Evolutionary conservation across 2,888 invertebrate species (phyloP).

Genomic region (Ennomos fuscantarius): DNA sequence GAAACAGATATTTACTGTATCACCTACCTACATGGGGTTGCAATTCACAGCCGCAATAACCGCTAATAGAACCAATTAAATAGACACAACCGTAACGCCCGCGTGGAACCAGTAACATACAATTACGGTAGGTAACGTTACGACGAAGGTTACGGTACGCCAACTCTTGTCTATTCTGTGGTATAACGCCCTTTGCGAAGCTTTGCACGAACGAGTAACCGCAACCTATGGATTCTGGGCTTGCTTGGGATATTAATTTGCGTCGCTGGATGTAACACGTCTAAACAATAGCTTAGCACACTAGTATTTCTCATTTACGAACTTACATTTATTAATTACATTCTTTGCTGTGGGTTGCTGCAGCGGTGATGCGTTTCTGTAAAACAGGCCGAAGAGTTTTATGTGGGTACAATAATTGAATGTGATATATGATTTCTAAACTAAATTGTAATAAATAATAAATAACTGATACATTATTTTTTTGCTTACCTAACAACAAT

Average conservation of each 20-base stretch:
- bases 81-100: slow-evolving; percentile 19
- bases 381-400: too few species aligned
- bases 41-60: slow-evolving; percentile 20
- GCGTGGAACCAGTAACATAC: slow-evolving; percentile 22
- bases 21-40: slow-evolving; percentile 1
- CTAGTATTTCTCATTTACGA: too few species aligned
- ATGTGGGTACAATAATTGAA: too few species aligned
- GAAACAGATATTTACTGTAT: slow-evolving; percentile 9
- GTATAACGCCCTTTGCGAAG: slow-evolving; percentile 22
- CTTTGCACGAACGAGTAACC: slow-evolving; percentile 28
- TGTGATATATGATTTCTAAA: too few species aligned
- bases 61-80: slow-evolving; percentile 30
- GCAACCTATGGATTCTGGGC: slow-evolving; percentile 24
- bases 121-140: slow-evolving; percentile 18
- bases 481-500: too few species aligned
- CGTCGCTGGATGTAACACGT: slow-evolving; percentile 16
- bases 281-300: background rate
- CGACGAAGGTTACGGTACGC: slow-evolving; percentile 16
- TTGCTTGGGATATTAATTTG: slow-evolving; percentile 30
- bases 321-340: too few species aligned
- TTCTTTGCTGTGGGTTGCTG: too few species aligned
- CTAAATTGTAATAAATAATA: too few species aligned
- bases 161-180: slow-evolving; percentile 16
- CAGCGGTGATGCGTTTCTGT: too few species aligned
- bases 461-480: too few species aligned